Conservation (phyloP, 2,888 invertebrate species). For the Hypomecis punctinalis region DNA sequence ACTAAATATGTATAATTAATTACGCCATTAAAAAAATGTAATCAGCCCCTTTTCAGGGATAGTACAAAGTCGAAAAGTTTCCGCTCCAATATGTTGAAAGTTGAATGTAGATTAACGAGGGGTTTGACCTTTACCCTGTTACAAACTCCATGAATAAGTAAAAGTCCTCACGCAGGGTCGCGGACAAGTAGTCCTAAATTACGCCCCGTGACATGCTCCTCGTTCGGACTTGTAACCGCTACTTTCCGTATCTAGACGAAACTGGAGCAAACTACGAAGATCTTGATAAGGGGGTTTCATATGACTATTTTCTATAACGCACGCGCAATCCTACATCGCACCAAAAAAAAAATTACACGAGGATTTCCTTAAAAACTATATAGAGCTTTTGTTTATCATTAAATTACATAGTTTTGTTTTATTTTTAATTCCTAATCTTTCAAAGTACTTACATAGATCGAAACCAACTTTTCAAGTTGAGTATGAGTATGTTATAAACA, state of each 20-base stretch:
- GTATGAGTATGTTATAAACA: too few relatives aligned
- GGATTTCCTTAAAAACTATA: too few relatives aligned
- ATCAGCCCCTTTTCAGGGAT: conserved; percentile 2
- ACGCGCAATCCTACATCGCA: too few relatives aligned
- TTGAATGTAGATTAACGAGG: conserved; percentile 20
- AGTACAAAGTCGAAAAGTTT: background rate
- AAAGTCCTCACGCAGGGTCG: conserved; percentile 13
- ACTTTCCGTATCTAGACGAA: background rate
- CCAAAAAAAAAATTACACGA: too few relatives aligned
- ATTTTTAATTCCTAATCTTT: too few relatives aligned
- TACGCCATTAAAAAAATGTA: background rate
- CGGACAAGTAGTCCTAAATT: conserved; percentile 7
- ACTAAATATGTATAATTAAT: too few relatives aligned
- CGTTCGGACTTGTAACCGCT: background rate
- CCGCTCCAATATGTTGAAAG: conserved; percentile 14
- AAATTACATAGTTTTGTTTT: too few relatives aligned
- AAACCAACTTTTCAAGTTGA: too few relatives aligned
- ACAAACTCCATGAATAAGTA: conserved; percentile 22
- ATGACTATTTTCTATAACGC: too few relatives aligned
- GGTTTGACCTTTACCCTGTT: conserved; percentile 18
- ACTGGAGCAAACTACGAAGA: conserved; percentile 1
- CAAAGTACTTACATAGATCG: too few relatives aligned
- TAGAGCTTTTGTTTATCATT: too few relatives aligned
- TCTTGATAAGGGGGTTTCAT: too few relatives aligned
- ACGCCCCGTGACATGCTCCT: background rate